Base-by-base conservation (phyloP, 2,888 invertebrate species). In the Pyrocoelia pectoralis region DNA sequence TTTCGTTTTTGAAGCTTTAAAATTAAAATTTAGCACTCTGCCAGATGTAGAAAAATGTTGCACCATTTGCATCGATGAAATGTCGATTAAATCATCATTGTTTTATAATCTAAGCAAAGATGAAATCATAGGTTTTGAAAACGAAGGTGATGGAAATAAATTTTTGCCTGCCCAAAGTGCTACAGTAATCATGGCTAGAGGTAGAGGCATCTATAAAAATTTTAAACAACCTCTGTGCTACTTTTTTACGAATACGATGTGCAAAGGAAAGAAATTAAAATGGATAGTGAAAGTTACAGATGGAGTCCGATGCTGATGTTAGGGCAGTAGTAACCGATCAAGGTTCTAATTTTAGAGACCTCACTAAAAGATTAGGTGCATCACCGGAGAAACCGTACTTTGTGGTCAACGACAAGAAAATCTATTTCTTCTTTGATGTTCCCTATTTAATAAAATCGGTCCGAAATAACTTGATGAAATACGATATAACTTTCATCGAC, bases 361-460 rank as follows among this genome's bases (percentile, higher is more conserved):
- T 64, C n/a, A 15, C 49, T n/a, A 64, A 51, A 48, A n/a, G 15
- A 24, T 40, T 57, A 24, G 41, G 41, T 46, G 49, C 56, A 12
- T 56, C 53, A 15, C 40, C 14, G 4, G 61, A 65, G 9, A 62
- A 52, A 43, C 65, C 65, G 18, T 61, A 58, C 14, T 61, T 65
- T 56, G 13, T 48, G 17, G 14, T 65, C 1, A 19, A 55, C 19
- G 41, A 41, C 4, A 17, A 43, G 14, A 61, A 55, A 64, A 55
- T 61, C 13, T 54, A 56, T 49, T 64, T 58, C 52, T 50, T 64
- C 15, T 67, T 53, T 41, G 67, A 67, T 29, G 17, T 62, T 9
- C 61, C 61, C 2, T 56, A 67, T 50, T 28, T 67, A 18, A 49
- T 65, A 13, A 65, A 65, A 58, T 54, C 63, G 8, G 58, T 49